A percentile compares a stretch with the other conserved stretches of the same genome.
Conservation (phyloP, 2,797 vertebrate species). For the Arrhamphus sclerolepis region DNA sequence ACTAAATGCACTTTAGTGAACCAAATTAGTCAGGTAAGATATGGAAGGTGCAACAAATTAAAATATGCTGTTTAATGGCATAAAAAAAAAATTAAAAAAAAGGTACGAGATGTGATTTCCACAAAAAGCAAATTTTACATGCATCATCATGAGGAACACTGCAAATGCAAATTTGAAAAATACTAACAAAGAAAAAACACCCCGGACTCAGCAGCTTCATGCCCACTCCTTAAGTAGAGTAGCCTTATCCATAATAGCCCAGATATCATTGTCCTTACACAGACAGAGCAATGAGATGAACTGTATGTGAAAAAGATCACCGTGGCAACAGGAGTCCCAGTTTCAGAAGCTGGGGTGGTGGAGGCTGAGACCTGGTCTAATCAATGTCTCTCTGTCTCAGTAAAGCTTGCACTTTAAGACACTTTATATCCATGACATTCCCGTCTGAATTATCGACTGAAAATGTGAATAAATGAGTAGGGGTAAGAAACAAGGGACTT, state of each 20-base stretch:
- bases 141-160: no score
- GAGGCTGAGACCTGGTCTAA: constrained; percentile 56
- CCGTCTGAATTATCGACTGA: constrained; percentile 21
- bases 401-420: constrained; percentile 41
- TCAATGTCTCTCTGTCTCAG: constrained; percentile 50
- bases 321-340: constrained; percentile 77
- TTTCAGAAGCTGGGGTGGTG: constrained; percentile 59
- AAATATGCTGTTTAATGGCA: constrained; percentile 29
- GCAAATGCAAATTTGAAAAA: constrained; percentile 64
- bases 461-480: constrained; percentile 16
- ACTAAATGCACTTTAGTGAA: constrained; percentile 25
- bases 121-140: constrained; percentile 67
- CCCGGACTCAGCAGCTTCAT: constrained; percentile 38
- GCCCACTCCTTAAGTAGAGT: constrained; percentile 54
- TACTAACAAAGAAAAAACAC: constrained; percentile 67
- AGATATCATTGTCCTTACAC: constrained; percentile 69
- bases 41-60: constrained; percentile 23
- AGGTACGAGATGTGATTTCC: constrained; percentile 22
- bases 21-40: constrained; percentile 30
- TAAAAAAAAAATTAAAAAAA: no score
- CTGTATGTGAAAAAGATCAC: constrained; percentile 74
- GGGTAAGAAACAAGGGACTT: constrained; percentile 6
- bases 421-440: constrained; percentile 39
- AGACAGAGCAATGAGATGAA: constrained; percentile 63
- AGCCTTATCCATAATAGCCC: constrained; percentile 60